Evolutionary conservation across 2,113 vertebrate genomes (phyloP).

Genomic region (Mesocricetus auratus): DNA sequence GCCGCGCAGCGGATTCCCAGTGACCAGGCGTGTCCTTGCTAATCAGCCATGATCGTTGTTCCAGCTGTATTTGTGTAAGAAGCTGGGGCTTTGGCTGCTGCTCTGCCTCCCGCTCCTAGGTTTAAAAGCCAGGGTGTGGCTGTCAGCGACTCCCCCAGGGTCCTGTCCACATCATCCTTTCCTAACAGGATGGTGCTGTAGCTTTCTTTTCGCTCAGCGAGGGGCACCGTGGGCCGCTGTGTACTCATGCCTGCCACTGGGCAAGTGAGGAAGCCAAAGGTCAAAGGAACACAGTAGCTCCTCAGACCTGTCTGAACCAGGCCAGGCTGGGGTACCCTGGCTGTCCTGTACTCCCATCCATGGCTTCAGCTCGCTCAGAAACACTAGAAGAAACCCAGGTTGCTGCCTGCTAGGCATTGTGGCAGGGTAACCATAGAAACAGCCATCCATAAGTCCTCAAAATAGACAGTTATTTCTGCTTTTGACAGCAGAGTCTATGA

Average conservation of each 20-base stretch:
- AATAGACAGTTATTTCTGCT: slow-evolving; percentile 59
- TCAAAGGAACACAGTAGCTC: not conserved
- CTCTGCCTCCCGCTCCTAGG: not conserved
- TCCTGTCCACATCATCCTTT: fast-evolving
- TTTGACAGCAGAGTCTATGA: not conserved
- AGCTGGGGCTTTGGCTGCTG: not conserved
- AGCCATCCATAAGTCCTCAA: not conserved
- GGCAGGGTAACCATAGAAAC: slow-evolving; percentile 73
- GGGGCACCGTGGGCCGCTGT: fast-evolving
- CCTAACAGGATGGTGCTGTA: not conserved
- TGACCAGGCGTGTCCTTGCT: not conserved
- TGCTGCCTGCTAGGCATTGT: slow-evolving; percentile 40
- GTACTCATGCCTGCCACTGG: fast-evolving
- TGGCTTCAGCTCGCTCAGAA: not conserved
- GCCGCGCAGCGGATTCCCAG: fast-evolving
- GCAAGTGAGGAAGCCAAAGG: not conserved
- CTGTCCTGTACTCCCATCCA: not conserved
- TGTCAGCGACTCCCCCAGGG: not conserved
- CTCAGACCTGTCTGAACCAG: not conserved
- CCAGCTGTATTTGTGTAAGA: not conserved
- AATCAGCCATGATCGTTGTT: not conserved
- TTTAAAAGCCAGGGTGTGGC: not conserved
- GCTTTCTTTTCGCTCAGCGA: not conserved
- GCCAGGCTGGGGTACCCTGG: fast-evolving
- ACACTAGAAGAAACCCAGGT: not conserved